Conservation (phyloP, 2,888 invertebrate species). For the Oxycera nigricornis region DNA sequence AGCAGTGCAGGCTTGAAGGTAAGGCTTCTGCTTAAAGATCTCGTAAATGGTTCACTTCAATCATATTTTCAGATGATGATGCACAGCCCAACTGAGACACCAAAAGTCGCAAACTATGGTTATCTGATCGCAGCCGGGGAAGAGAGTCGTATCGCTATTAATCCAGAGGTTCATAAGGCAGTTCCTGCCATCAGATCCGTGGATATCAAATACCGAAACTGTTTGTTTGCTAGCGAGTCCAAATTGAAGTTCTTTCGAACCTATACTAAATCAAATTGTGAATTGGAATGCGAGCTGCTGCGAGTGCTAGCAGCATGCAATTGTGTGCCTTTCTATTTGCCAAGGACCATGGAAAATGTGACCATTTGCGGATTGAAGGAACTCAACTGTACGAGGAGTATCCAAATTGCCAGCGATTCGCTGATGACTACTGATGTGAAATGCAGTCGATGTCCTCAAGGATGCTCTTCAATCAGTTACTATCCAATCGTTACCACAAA, state of each 20-base stretch:
- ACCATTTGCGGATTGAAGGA: slow-evolving; percentile 75
- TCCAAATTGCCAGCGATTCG: slow-evolving; percentile 55
- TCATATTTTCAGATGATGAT: slow-evolving; percentile 78
- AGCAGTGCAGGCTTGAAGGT: slow-evolving; percentile 64
- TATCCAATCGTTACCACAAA: slow-evolving; percentile 47
- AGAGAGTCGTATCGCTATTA: slow-evolving; percentile 74
- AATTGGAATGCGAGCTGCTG: slow-evolving; percentile 78
- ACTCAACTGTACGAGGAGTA: slow-evolving; percentile 65
- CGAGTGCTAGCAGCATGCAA: slow-evolving; percentile 64
- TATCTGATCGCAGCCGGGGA: slow-evolving; percentile 75
- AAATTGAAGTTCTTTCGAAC: slow-evolving; percentile 71
- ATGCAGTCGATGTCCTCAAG: slow-evolving; percentile 69
- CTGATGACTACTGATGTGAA: slow-evolving; percentile 48
- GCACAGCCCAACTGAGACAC: slow-evolving; percentile 82
- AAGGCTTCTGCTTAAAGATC: not conserved
- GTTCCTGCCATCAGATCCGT: slow-evolving; percentile 46
- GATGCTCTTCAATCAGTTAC: slow-evolving; percentile 78
- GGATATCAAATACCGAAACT: slow-evolving; percentile 64
- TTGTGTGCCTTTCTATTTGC: slow-evolving; percentile 57
- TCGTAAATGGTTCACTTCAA: no score
- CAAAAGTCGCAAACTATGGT: slow-evolving; percentile 78
- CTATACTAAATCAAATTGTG: slow-evolving; percentile 79
- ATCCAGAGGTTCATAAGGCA: slow-evolving; percentile 67
- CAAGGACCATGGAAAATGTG: slow-evolving; percentile 70
- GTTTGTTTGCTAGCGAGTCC: slow-evolving; percentile 75